Evolutionary conservation across 2,113 vertebrate species (phyloP).

Genomic region (Passer montanus): DNA sequence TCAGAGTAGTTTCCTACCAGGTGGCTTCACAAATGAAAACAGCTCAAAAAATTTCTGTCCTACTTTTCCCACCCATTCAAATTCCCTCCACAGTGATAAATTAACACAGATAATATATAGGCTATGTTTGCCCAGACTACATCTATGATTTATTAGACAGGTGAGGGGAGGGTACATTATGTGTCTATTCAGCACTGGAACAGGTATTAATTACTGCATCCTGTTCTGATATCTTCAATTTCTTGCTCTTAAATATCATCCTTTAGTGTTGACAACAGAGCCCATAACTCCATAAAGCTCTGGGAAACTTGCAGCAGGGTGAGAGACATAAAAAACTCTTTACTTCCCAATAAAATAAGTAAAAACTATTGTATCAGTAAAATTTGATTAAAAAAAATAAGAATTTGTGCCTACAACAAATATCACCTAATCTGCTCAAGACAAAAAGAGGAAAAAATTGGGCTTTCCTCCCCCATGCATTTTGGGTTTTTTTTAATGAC

Average conservation of each 20-base stretch:
- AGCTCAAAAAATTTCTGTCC: background rate
- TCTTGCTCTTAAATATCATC: background rate
- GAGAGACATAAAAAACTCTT: background rate
- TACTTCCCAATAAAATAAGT: background rate
- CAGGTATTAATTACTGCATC: background rate
- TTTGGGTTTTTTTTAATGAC: background rate
- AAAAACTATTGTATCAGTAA: background rate
- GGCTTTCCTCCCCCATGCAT: accelerated
- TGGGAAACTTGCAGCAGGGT: background rate
- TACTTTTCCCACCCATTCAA: background rate
- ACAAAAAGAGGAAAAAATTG: background rate
- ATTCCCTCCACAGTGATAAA: background rate
- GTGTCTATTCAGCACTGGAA: background rate
- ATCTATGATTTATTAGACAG: background rate
- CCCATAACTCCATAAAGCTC: background rate
- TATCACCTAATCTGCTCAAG: background rate
- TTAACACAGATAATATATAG: background rate
- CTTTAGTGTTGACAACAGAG: background rate
- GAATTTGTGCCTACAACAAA: background rate
- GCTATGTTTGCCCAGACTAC: background rate
- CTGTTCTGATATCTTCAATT: background rate
- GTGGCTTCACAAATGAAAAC: background rate
- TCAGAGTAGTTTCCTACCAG: background rate
- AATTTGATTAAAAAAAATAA: background rate
- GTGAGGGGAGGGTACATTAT: background rate